Evolutionary conservation across 1,140 invertebrate species (phyloP), one percentile per base, ranked within the genome.

Genomic region (Papilio machaon): DNA sequence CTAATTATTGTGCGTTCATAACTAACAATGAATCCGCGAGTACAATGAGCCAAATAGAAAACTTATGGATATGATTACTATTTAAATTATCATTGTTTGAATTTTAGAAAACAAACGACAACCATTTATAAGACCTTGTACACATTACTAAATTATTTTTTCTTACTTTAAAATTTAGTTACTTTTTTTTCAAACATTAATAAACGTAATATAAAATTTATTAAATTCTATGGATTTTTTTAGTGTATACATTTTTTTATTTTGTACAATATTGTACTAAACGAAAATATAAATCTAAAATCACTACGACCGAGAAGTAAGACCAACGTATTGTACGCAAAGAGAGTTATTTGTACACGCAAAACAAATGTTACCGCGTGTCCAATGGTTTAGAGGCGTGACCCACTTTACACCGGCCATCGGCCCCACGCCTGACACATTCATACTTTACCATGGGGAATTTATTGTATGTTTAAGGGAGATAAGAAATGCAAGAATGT

Each of bases 1-100:
- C 87, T 92, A 92, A 91, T 92, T 90, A 90, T 85, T 84, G 82
- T 84, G 84, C 82, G 86, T 91, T 90, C 86, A 89, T 81, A 86
- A 85, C 88, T 82, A 85, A 86, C 84, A 87, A 86, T 88, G 85
- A 89, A 84, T 90, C 89, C 88, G 87, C 84, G 88, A 84, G 86
- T 82, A 82, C 84, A 83, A 70, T 60, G 49, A 81, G 80, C 67
- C 84, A 84, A 85, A 86, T 86, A 83, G 85, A 82, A 85, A 88
- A 88, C 78, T 83, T 83, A 87, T 85, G 80, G 85, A 86, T 84
- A 86, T 86, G 82, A 86, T 85, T 84, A 86, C 82, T 84, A 79
- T 83, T 81, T 47, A 83, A 85, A 79, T 8, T 52, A 7, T 84
- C 70, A 84, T 85, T 84, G 79, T 86, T 54, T 76, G 10, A 64